These are phyloP conservation scores for Tetrapedia diversipes DNA, from an alignment of 2,888 invertebrate species.

Conservation along the genomic window DNA sequence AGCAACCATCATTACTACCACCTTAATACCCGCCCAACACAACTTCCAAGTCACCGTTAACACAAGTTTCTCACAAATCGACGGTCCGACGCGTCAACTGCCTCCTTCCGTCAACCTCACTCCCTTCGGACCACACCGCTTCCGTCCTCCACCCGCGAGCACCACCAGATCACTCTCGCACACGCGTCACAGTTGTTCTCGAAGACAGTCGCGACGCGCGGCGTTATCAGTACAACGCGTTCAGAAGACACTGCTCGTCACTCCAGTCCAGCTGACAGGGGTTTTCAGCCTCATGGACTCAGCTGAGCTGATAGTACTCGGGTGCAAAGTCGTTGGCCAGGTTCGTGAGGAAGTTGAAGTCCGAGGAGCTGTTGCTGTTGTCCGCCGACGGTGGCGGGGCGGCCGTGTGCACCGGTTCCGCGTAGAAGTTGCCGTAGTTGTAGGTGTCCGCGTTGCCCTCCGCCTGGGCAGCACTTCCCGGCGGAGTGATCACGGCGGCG, in stretches of 20 bases:
- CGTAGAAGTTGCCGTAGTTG: constrained; percentile 89
- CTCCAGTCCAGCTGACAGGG: constrained; percentile 78
- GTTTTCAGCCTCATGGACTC: constrained; percentile 81
- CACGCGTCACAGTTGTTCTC: neutral
- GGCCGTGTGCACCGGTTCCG: constrained; percentile 82
- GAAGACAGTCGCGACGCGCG: no score
- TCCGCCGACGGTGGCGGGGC: constrained; percentile 86
- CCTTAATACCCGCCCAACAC: no score
- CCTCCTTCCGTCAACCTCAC: neutral
- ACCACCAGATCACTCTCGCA: neutral
- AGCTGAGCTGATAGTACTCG: constrained; percentile 92
- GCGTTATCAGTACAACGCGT: constrained; percentile 76
- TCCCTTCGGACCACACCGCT: neutral
- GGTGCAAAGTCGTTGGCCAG: constrained; percentile 96
- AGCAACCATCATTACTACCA: no score
- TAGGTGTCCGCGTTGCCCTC: constrained; percentile 87
- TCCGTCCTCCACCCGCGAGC: neutral
- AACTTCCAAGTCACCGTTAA: no score
- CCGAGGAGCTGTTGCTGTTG: constrained; percentile 95
- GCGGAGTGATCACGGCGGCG: constrained; percentile 86
- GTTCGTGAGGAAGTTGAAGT: constrained; percentile 96
- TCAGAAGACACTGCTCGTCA: constrained; percentile 80
- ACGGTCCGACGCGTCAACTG: neutral
- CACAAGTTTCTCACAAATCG: neutral
- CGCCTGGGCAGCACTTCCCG: constrained; percentile 84